A percentile compares a stretch with the other conserved stretches of the same genome.
Conservation (phyloP, 2,888 invertebrate species). For the Drosophila affinis region DNA sequence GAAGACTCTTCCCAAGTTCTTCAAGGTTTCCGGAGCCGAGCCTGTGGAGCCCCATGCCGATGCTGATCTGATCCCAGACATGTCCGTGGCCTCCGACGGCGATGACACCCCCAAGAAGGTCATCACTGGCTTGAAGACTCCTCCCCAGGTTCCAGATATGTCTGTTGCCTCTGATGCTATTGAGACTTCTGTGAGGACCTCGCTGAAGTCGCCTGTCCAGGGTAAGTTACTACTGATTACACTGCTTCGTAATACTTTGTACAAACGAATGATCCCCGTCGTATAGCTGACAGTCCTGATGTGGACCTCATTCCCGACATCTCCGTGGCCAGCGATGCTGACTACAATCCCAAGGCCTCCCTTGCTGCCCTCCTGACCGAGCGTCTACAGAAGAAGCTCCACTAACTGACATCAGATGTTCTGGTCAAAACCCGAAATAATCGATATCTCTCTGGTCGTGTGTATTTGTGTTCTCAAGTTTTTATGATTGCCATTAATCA, state of each 20-base stretch:
- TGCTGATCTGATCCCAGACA: constrained; percentile 36
- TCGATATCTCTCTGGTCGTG: constrained; percentile 23
- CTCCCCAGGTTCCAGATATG: not conserved
- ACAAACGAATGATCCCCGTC: too few relatives aligned
- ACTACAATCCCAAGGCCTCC: constrained; percentile 28
- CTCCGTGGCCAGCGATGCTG: constrained; percentile 60
- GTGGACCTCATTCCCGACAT: constrained; percentile 46
- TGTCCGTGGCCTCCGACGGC: constrained; percentile 42
- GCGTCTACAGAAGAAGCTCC: constrained; percentile 1
- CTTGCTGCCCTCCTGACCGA: constrained; percentile 24
- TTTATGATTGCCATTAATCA: constrained; percentile 62
- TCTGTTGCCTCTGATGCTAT: not conserved
- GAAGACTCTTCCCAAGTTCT: not conserved
- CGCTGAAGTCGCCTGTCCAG: too few relatives aligned
- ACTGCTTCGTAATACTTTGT: too few relatives aligned
- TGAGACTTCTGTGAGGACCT: too few relatives aligned
- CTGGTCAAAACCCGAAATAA: constrained; percentile 18
- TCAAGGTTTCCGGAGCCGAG: not conserved
- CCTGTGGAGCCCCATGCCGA: constrained; percentile 7
- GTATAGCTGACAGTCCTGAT: not conserved
- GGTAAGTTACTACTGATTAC: too few relatives aligned
- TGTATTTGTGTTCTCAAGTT: constrained; percentile 61
- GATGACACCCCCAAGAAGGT: constrained; percentile 16
- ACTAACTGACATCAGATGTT: not conserved
- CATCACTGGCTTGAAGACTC: not conserved